Evolutionary conservation across 2,888 invertebrate genomes (phyloP).

Genomic region (Tridacna crocea): DNA sequence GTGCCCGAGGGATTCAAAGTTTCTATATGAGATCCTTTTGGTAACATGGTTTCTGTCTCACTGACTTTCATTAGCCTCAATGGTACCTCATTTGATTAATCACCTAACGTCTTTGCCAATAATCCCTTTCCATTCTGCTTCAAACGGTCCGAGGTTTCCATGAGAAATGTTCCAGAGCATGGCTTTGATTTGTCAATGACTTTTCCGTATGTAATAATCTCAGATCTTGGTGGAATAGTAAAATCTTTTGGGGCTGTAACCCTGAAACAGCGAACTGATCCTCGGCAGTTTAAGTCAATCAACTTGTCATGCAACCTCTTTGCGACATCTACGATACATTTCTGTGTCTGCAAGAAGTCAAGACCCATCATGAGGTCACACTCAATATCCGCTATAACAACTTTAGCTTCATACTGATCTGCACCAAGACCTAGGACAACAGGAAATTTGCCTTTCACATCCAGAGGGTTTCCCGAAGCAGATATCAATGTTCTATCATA

Average conservation of each 20-base stretch:
- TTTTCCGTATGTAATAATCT: neutral
- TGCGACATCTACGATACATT: slow-evolving; percentile 19
- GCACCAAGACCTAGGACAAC: slow-evolving; percentile 4
- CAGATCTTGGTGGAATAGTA: slow-evolving; percentile 2
- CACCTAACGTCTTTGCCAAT: neutral
- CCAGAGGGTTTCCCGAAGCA: too few species aligned
- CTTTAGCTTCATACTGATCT: slow-evolving; percentile 4
- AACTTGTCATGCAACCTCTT: neutral
- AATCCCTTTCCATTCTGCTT: neutral
- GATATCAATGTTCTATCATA: too few species aligned
- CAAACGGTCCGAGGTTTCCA: neutral
- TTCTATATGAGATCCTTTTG: neutral
- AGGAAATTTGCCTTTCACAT: too few species aligned
- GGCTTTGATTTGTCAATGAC: neutral
- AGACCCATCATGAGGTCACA: slow-evolving; percentile 27
- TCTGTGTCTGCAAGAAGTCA: slow-evolving; percentile 21
- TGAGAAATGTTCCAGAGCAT: too few species aligned
- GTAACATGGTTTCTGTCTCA: neutral
- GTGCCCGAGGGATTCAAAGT: neutral
- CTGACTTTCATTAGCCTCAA: neutral
- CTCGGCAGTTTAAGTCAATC: neutral
- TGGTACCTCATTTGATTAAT: neutral
- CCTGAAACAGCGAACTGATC: neutral
- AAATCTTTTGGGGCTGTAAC: neutral
- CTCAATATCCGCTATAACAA: slow-evolving; percentile 30